phyloP scores from a whole-genome alignment of 2,797 vertebrate species.

The Antrozous pallidus region DNA sequence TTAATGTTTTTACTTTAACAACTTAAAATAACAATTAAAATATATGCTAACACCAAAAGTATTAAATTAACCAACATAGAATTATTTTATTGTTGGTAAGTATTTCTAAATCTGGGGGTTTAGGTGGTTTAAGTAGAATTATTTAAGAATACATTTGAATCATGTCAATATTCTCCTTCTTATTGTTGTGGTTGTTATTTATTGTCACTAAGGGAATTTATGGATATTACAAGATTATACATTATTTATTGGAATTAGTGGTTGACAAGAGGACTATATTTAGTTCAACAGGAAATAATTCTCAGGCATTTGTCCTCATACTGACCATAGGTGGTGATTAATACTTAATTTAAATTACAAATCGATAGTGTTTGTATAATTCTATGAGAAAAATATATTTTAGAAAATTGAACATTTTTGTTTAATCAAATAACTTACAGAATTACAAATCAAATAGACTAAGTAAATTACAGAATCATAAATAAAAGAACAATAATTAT shows the following conservation, averaged over 20 bases:
- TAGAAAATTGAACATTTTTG: constrained; percentile 16
- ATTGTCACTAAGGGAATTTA: background rate
- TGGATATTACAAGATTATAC: background rate
- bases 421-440: constrained; percentile 60
- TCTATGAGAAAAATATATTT: constrained; percentile 71
- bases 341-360: background rate
- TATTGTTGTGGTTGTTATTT: background rate
- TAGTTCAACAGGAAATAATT: background rate
- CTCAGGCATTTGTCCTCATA: background rate
- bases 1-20: background rate
- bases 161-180: background rate
- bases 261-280: background rate
- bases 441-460: constrained; percentile 69
- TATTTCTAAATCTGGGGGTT: background rate
- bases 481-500: constrained; percentile 73
- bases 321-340: background rate
- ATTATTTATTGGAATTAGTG: constrained; percentile 12
- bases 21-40: constrained; percentile 6
- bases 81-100: background rate
- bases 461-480: constrained; percentile 54
- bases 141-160: constrained; percentile 20
- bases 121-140: background rate
- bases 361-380: constrained; percentile 64
- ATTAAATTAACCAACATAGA: background rate
- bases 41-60: background rate